Conservation (phyloP, 2,797 vertebrate genomes). For the Arvicola amphibius region DNA sequence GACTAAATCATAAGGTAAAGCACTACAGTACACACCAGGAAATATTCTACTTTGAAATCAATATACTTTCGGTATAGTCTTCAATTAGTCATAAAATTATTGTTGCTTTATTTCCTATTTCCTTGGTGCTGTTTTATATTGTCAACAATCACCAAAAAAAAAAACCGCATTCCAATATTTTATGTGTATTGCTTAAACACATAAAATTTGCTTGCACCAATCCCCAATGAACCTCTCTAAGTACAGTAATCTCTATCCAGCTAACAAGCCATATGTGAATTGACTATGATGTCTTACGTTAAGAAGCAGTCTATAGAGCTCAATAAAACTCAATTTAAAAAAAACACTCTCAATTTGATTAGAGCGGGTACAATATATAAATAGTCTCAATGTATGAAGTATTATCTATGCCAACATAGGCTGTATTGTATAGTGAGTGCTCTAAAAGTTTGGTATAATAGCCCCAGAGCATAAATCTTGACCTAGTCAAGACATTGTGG, state of each 20-base stretch:
- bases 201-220: constrained; percentile 8
- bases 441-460: not conserved
- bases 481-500: not conserved
- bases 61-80: not conserved
- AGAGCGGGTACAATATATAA: not conserved
- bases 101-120: not conserved
- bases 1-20: not conserved
- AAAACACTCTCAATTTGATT: constrained; percentile 26
- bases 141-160: not conserved
- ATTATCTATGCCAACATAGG: not conserved
- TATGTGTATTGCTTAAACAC: constrained; percentile 18
- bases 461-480: not conserved
- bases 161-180: constrained; percentile 44
- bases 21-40: not conserved
- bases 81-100: not conserved
- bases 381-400: not conserved
- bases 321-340: not conserved
- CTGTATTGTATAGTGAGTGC: not conserved
- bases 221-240: not conserved
- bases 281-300: not conserved
- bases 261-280: constrained; percentile 27
- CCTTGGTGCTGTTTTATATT: constrained; percentile 2
- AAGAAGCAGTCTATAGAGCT: constrained; percentile 14
- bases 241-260: constrained; percentile 2
- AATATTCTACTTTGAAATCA: not conserved